Base-by-base conservation (phyloP, 2,113 vertebrate species). In the Mixornis gularis region DNA sequence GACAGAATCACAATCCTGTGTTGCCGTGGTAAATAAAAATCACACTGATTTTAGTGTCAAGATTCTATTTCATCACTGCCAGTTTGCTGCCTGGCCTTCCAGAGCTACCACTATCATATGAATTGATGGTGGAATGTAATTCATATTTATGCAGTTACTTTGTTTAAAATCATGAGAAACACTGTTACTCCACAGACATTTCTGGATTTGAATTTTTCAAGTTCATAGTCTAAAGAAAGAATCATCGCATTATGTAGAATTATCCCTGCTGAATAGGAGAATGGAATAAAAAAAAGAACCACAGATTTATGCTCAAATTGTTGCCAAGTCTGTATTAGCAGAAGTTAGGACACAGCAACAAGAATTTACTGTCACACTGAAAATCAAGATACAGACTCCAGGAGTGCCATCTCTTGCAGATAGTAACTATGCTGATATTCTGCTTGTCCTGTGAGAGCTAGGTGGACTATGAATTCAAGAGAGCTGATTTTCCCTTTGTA, bases 21-120 rank as follows among this genome's bases (percentile, higher is more conserved):
- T 62, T 38, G 27, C 10, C 60, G 2, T 43, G 32, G 10, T 49
- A 73, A 91, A 79, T 58, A 90, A 79, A 89, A 93, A 48, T 51
- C 26, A 82, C 26, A 32, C 7, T 10, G 30, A 44, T 78, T 87
- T 68, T 64, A 53, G 15, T 32, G 16, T 90, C 21, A 71, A 32
- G 17, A 56, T 41, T 51, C 6, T 19, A 29, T 48, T 84, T 95
- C 9, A 6, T 44, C 16, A 27, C 8, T 25, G 24, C 3, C 17
- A n/a, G 5, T 58, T 80, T 30, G 5, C 11, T 73, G 15, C 41
- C 5, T 55, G 24, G 7, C 9, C 13, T 68, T 69, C 66, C 44
- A 74, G n/a, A 64, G 15, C 4, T 41, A 60, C 16, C 0, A 1
- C 1, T 3, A 25, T 30, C 2, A 6, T 20, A 9, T 20, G 13